Base-by-base conservation (phyloP, 2,113 vertebrate species). In the Calyptomena viridis region DNA sequence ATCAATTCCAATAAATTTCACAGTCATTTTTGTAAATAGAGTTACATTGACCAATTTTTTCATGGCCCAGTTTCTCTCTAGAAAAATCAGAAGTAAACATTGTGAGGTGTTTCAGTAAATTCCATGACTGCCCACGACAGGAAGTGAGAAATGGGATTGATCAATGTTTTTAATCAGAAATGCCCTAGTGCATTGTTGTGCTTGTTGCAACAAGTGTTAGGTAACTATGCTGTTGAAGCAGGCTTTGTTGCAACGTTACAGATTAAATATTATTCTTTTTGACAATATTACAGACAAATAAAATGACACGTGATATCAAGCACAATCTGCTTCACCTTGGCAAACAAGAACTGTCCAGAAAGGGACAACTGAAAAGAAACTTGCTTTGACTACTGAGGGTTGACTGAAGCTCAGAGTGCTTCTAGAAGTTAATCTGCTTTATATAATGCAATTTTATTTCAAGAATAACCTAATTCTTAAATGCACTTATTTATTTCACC, bases 81-180 rank as follows among this genome's bases (percentile, higher is more conserved):
- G 40, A 86, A 93, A 73, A 91, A 93, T 69, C 40, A 64, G 44
- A 85, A 91, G 24, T 42, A 69, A 90, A 33, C 59, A 72, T 25
- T 9, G 3, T 52, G 22, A 93, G 31, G 14, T 47, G 18, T 44
- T 82, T 91, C 71, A 60, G 40, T 86, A 68, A 73, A 22, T 78
- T 60, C 35, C 50, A 31, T 23, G 7, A 39, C 35, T 81, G 35
- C 73, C n/a, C 23, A 44, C 46, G 56, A 76, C 40, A 88, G 58
- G 25, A 91, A 93, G 23, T 52, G 23, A 94, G 63, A 82, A 89
- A 84, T 37, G 12, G 42, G 35, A 89, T 69, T 79, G 87, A 96
- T 95, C 64, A 79, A 69, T 77, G 78, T 77, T 90, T 95, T 94
- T 85, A 94, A 96, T 96, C 91, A 96, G 40, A 62, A 69, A 28